Percentiles rank a stretch among this genome's conserved stretches.
Conservation (phyloP, 2,113 vertebrate genomes). For the Neomonachus schauinslandi region DNA sequence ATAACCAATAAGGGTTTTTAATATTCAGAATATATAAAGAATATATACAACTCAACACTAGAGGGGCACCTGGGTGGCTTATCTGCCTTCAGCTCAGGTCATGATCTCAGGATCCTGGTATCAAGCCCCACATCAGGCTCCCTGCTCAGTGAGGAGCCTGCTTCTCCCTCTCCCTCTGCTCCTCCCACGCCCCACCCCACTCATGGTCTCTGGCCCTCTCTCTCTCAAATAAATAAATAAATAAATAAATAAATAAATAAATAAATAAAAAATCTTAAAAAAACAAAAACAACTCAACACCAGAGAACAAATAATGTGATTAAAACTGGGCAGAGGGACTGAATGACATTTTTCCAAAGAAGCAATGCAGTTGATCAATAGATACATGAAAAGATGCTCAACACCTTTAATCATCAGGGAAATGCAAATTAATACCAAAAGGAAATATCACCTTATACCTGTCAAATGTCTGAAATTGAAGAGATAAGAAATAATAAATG, state of each 20-base stretch:
- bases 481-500: not conserved
- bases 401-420: not conserved
- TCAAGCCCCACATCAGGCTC: too few species aligned
- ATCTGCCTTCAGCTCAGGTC: too few species aligned
- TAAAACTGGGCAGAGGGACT: not conserved
- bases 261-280: too few species aligned
- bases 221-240: too few species aligned
- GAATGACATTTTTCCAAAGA: not conserved
- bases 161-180: too few species aligned
- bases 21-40: not conserved
- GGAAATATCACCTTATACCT: not conserved
- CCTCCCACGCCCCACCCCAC: too few species aligned
- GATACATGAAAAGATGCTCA: not conserved
- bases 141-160: too few species aligned
- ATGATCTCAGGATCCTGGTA: too few species aligned
- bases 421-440: not conserved
- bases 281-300: not conserved
- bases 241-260: too few species aligned
- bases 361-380: not conserved
- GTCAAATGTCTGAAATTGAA: not conserved
- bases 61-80: too few species aligned
- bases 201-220: too few species aligned
- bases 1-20: not conserved
- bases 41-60: not conserved
- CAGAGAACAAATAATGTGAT: not conserved